A percentile compares a stretch with the other conserved stretches of the same genome.
Conservation (phyloP, 2,113 vertebrate genomes). For the Chaenocephalus aceratus region DNA sequence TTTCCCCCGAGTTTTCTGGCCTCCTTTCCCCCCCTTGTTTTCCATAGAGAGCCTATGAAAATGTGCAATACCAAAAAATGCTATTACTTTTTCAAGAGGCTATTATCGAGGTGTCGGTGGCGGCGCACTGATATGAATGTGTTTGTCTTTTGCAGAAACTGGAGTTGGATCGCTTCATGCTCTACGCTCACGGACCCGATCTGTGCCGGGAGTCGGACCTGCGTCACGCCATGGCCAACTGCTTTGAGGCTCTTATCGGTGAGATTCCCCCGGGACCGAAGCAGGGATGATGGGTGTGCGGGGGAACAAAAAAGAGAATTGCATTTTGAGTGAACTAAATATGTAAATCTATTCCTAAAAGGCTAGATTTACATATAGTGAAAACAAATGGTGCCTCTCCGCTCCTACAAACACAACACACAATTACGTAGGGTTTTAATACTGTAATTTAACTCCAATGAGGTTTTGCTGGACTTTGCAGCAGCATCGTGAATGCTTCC, state of each 20-base stretch:
- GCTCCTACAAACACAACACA: constrained; percentile 20
- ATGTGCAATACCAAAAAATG: constrained; percentile 23
- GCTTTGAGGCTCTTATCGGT: constrained; percentile 99
- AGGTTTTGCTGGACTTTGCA: constrained; percentile 26
- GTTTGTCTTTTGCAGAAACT: constrained; percentile 88
- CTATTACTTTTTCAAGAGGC: constrained; percentile 55
- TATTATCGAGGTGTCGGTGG: constrained; percentile 40
- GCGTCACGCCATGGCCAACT: constrained; percentile 99
- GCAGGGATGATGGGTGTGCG: not conserved
- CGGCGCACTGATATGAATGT: constrained; percentile 30
- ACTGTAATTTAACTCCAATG: not conserved
- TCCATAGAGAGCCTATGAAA: constrained; percentile 41
- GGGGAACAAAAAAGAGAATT: not conserved
- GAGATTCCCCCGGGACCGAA: constrained; percentile 48
- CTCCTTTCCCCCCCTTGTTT: constrained; percentile 6
- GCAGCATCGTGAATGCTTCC: not conserved
- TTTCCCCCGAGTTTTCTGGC: constrained; percentile 47
- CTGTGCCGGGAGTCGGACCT: constrained; percentile 98
- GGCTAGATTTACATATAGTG: constrained; percentile 41
- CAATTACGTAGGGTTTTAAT: constrained; percentile 5
- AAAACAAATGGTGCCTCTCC: constrained; percentile 34
- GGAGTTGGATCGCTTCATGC: constrained; percentile 98
- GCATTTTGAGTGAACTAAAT: constrained; percentile 33
- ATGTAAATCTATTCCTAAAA: constrained; percentile 51
- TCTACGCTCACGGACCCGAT: constrained; percentile 98